Conservation (phyloP, 1,140 invertebrate species). For the Brachionus plicatilis region DNA sequence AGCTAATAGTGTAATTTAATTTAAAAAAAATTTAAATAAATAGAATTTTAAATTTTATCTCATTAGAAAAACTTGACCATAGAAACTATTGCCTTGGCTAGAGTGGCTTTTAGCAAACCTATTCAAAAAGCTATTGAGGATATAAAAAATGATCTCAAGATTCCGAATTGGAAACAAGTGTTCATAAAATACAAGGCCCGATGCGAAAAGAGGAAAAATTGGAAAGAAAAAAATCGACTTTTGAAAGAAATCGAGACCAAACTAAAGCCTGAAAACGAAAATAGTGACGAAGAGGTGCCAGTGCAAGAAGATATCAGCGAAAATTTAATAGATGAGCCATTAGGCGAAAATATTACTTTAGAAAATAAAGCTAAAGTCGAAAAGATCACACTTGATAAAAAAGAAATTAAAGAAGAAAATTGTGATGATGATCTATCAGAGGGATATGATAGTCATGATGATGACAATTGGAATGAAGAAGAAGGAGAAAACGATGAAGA, state of each 20-base stretch:
- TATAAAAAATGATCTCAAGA: slow-evolving; percentile 34
- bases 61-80: neutral
- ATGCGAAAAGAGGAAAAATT: slow-evolving; percentile 39
- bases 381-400: neutral
- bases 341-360: neutral
- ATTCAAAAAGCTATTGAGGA: neutral
- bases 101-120: slow-evolving; percentile 1
- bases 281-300: neutral
- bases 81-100: slow-evolving; percentile 14
- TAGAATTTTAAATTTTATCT: neutral
- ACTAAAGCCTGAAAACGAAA: neutral
- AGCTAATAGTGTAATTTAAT: neutral
- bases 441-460: slow-evolving; percentile 19
- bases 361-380: neutral
- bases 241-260: slow-evolving; percentile 32
- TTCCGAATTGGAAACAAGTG: slow-evolving; percentile 1
- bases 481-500: too few species aligned
- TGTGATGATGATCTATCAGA: neutral
- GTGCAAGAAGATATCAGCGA: neutral
- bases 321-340: neutral
- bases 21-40: neutral
- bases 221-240: slow-evolving; percentile 33
- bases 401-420: neutral
- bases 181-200: slow-evolving; percentile 29
- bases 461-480: slow-evolving; percentile 1